These are phyloP conservation scores for Cyprinella venusta DNA, from an alignment of 2,797 vertebrate genomes.

Conservation along the genomic window DNA sequence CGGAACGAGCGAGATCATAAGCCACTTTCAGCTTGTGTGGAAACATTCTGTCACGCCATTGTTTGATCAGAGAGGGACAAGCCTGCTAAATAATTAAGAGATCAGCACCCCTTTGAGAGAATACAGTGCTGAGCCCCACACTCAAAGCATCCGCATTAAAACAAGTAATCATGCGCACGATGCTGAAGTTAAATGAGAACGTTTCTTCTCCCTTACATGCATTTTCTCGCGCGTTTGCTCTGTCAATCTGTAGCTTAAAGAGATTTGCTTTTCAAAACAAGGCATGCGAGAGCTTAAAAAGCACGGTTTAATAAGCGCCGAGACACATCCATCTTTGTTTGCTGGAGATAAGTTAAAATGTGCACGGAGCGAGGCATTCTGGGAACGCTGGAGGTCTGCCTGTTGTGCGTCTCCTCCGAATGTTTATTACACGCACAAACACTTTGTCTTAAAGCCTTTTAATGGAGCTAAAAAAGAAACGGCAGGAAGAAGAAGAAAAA, in stretches of 20 bases:
- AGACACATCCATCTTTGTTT: slow-evolving; percentile 83
- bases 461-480: slow-evolving; percentile 24
- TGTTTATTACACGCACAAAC: slow-evolving; percentile 58
- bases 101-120: slow-evolving; percentile 72
- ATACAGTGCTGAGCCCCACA: slow-evolving; percentile 68
- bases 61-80: slow-evolving; percentile 74
- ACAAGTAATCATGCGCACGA: slow-evolving; percentile 78
- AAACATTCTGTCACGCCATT: slow-evolving; percentile 73
- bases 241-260: slow-evolving; percentile 80
- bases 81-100: slow-evolving; percentile 79
- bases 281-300: slow-evolving; percentile 74
- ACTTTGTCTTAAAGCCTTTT: slow-evolving; percentile 45
- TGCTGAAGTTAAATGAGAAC: slow-evolving; percentile 80
- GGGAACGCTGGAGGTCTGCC: slow-evolving; percentile 78
- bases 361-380: slow-evolving; percentile 70
- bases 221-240: slow-evolving; percentile 53
- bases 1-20: slow-evolving; percentile 56
- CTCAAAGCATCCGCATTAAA: slow-evolving; percentile 79
- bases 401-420: slow-evolving; percentile 71
- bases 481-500: slow-evolving; percentile 60
- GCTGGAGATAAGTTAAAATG: slow-evolving; percentile 79
- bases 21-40: slow-evolving; percentile 58
- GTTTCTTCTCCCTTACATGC: slow-evolving; percentile 73
- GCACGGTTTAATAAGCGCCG: slow-evolving; percentile 81
- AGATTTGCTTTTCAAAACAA: slow-evolving; percentile 75